Evolutionary conservation across 2,888 invertebrate genomes (phyloP), one percentile per base, ranked within the genome.

Genomic region (Venusia cambrica): DNA sequence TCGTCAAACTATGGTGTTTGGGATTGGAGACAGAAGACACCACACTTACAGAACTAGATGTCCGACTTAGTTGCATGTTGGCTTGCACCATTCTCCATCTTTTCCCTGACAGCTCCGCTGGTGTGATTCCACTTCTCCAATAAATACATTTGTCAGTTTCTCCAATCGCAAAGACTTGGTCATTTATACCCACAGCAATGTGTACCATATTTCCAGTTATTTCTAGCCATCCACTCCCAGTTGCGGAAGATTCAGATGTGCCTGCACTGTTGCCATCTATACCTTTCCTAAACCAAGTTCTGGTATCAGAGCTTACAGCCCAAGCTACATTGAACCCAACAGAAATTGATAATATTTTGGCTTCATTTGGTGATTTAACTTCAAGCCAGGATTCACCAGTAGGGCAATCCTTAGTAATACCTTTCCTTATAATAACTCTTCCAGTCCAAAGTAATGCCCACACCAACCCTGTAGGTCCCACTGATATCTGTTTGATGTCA

Each of bases 391-490:
- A 88, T 54, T 80, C 87, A 78, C 93, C 93, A 62, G 89, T 90
- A 22, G 89, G 87, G 58, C 90, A 90, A 58, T 95, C 94, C 60
- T 96, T 90, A 4, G 92, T 94, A n/a, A 97, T 89, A 11, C 96
- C 95, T 37, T 92, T 91, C 44, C 97, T 90, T 28, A 96, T 93
- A 21, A 97, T 88, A 10, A 93, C 94, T 52, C 92, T 89, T 0
- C 97, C 97, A 62, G 93, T 93, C 89, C 94, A 92, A 2, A 96
- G 89, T 16, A 95, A 88, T 4, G 94, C 93, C 97, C 97, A 97
- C 0, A 96, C 93, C 33, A 95, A 85, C 0, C 97, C 97, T 3
- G 93, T 92, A 1, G 95, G 90, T 0, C 97, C 96, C 9, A 97
- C 94, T 63, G 93, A 93, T 26, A 97, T 90, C 76, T 95, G 95